Conservation (phyloP, 2,888 invertebrate species). For the Brachyopa scutellaris region DNA sequence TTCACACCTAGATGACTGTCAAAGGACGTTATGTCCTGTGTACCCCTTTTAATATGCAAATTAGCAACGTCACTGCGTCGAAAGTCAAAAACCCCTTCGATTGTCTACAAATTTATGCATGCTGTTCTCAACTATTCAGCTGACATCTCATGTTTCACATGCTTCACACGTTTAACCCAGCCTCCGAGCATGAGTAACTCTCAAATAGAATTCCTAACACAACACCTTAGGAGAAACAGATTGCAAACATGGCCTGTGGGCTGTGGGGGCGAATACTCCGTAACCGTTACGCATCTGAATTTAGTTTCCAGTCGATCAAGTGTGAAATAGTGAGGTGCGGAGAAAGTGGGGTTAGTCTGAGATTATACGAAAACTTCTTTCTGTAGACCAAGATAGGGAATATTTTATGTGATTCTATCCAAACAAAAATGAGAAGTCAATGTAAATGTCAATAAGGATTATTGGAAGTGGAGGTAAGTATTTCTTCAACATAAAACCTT, state of each 20-base stretch:
- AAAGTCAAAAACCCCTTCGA: neutral
- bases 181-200: neutral
- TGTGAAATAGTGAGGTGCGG: slow-evolving; percentile 2
- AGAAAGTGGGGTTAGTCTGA: neutral
- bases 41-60: neutral
- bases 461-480: too few relatives aligned
- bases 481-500: too few relatives aligned
- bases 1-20: neutral
- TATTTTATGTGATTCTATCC: too few relatives aligned
- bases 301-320: slow-evolving; percentile 36
- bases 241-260: neutral
- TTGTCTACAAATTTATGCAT: neutral
- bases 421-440: too few relatives aligned
- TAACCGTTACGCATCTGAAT: slow-evolving; percentile 16
- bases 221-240: slow-evolving; percentile 5
- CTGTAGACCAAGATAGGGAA: too few relatives aligned
- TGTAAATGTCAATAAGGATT: too few relatives aligned
- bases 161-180: neutral
- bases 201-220: neutral
- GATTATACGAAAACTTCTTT: too few relatives aligned
- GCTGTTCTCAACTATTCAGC: slow-evolving; percentile 3
- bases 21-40: neutral
- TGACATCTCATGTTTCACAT: neutral
- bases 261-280: too few relatives aligned
- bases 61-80: neutral